These are phyloP conservation scores for Staurois parvus DNA, from an alignment of 2,797 vertebrate genomes.

Conservation along the genomic window DNA sequence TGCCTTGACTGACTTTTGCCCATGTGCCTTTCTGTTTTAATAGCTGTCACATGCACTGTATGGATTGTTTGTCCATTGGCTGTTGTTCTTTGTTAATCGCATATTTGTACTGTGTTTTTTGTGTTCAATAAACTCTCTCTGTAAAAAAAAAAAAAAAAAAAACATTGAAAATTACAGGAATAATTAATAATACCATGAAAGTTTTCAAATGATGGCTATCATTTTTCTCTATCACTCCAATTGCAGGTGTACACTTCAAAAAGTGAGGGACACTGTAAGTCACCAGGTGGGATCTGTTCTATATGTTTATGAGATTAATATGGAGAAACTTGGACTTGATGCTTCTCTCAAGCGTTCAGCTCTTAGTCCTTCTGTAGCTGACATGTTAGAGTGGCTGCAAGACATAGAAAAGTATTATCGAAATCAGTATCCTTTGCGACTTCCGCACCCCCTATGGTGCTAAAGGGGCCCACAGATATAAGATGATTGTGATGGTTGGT, in stretches of 20 bases:
- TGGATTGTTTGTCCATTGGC: no score
- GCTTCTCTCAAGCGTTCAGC: slow-evolving; percentile 71
- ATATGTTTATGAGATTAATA: slow-evolving; percentile 77
- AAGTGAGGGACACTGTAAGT: slow-evolving; percentile 76
- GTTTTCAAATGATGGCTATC: neutral
- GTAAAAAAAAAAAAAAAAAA: no score
- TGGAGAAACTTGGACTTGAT: slow-evolving; percentile 68
- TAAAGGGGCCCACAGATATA: no score
- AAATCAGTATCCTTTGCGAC: slow-evolving; percentile 82
- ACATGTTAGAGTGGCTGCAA: slow-evolving; percentile 90
- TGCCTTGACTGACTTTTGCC: no score
- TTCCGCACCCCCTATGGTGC: neutral
- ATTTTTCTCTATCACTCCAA: neutral
- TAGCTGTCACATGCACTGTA: no score
- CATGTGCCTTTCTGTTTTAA: no score
- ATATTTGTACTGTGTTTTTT: no score
- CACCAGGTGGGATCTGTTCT: slow-evolving; percentile 74
- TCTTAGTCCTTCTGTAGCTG: slow-evolving; percentile 80
- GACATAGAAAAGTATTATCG: slow-evolving; percentile 86
- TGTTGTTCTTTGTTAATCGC: no score
- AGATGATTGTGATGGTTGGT: no score
- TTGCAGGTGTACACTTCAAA: slow-evolving; percentile 78
- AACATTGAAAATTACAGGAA: no score
- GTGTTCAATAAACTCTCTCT: no score
- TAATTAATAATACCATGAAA: neutral